Evolutionary conservation across 2,113 vertebrate genomes (phyloP).

Genomic region (Symphodus melops): DNA sequence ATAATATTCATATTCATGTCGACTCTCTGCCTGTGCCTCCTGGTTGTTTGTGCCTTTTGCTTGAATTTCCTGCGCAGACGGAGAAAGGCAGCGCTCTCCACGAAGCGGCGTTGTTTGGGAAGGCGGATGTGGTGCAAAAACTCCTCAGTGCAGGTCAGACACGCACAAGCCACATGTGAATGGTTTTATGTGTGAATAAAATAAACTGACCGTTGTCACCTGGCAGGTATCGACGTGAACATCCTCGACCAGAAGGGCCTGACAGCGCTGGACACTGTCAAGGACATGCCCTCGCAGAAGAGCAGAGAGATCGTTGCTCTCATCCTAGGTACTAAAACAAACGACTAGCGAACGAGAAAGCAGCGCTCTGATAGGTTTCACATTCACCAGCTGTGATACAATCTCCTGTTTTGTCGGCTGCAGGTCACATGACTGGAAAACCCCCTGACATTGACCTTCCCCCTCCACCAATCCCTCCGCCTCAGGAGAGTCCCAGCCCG

Average conservation of each 20-base stretch:
- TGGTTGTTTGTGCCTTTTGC: neutral
- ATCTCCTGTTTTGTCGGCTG: constrained; percentile 38
- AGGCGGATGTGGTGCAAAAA: constrained; percentile 96
- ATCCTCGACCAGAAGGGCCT: constrained; percentile 91
- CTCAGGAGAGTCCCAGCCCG: constrained; percentile 79
- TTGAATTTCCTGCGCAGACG: constrained; percentile 83
- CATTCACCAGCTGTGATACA: constrained; percentile 5
- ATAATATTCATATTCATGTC: neutral
- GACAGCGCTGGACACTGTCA: constrained; percentile 94
- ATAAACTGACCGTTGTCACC: neutral
- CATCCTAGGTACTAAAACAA: constrained; percentile 86
- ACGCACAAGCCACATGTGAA: neutral
- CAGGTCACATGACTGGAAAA: constrained; percentile 89
- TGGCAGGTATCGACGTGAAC: constrained; percentile 91
- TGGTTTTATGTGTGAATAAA: neutral
- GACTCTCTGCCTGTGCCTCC: neutral
- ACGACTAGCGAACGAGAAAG: neutral
- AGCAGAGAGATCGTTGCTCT: constrained; percentile 93
- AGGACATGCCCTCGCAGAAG: constrained; percentile 97
- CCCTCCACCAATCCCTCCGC: constrained; percentile 79
- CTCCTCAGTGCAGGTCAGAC: constrained; percentile 92
- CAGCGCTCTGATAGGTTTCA: neutral
- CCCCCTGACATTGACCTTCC: constrained; percentile 83
- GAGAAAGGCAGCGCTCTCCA: constrained; percentile 99
- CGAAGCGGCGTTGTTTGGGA: constrained; percentile 97